These are phyloP conservation scores for Cryptoleucopteryx plumbea DNA, from an alignment of 2,113 vertebrate genomes.

Conservation along the genomic window DNA sequence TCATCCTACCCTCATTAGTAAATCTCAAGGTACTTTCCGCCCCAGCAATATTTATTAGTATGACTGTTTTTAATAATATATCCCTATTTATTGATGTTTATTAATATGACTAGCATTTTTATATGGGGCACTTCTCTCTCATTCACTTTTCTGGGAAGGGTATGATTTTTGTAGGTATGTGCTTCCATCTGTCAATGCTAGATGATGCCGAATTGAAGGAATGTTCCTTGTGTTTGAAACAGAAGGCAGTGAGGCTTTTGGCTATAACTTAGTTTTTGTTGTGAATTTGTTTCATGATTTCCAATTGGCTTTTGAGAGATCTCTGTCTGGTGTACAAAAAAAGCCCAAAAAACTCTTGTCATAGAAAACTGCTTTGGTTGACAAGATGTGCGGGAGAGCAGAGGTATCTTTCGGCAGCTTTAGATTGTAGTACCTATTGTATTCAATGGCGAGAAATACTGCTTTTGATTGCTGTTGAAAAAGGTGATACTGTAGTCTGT, in stretches of 20 bases:
- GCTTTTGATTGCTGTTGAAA: neutral
- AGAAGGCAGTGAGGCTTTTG: conserved; percentile 59
- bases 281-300: conserved; percentile 46
- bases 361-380: conserved; percentile 25
- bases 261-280: conserved; percentile 55
- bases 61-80: neutral
- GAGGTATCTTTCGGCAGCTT: neutral
- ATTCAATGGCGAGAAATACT: neutral
- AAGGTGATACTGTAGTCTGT: neutral
- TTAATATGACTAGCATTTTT: neutral
- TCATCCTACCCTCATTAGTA: neutral
- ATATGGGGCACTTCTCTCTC: neutral
- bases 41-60: neutral
- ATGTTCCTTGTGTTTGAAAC: conserved; percentile 62
- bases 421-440: neutral
- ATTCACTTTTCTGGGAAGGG: conserved; percentile 3
- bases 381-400: conserved; percentile 22
- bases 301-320: conserved; percentile 48
- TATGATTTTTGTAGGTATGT: conserved; percentile 55
- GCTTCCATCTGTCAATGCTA: conserved; percentile 57
- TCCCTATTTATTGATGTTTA: neutral
- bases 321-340: conserved; percentile 38
- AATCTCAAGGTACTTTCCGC: neutral
- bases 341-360: neutral
- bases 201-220: conserved; percentile 48